Conservation (phyloP, 2,797 vertebrate species). For the Tauraco hartlaubi region DNA sequence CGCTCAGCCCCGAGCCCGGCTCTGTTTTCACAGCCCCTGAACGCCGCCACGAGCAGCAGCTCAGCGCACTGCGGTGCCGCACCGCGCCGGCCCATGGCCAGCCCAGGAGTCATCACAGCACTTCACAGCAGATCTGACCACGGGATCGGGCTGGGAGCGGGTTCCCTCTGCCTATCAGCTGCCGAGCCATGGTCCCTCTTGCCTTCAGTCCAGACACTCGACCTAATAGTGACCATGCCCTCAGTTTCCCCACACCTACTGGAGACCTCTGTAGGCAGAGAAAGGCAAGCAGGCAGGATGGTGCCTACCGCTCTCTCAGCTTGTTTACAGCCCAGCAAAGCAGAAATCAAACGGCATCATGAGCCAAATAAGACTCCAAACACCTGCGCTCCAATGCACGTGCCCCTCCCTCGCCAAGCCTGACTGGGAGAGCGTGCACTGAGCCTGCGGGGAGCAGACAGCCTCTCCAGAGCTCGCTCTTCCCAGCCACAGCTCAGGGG, state of each 20-base stretch:
- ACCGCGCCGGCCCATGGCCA: rapidly evolving
- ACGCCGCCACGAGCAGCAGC: rapidly evolving
- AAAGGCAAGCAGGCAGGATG: not conserved
- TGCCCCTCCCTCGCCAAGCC: too few relatives aligned
- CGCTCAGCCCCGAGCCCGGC: not conserved
- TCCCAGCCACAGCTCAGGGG: not conserved
- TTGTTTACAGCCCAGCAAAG: not conserved
- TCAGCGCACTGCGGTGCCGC: not conserved
- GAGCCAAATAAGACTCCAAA: not conserved
- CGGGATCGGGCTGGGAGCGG: not conserved
- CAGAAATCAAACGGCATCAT: not conserved
- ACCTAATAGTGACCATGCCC: not conserved
- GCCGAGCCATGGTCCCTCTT: rapidly evolving
- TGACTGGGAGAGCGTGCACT: too few relatives aligned
- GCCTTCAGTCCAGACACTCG: not conserved
- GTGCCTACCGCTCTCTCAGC: not conserved
- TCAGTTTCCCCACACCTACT: not conserved
- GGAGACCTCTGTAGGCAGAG: not conserved
- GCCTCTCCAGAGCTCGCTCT: not conserved
- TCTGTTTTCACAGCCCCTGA: not conserved
- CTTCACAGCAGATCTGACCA: not conserved
- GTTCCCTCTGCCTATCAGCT: not conserved
- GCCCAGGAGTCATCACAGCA: rapidly evolving
- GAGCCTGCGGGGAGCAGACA: not conserved
- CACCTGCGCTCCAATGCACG: not conserved